A percentile compares a stretch with the other conserved stretches of the same genome.
Conservation (phyloP, 2,113 vertebrate species). For the Hydrochoerus hydrochaeris region DNA sequence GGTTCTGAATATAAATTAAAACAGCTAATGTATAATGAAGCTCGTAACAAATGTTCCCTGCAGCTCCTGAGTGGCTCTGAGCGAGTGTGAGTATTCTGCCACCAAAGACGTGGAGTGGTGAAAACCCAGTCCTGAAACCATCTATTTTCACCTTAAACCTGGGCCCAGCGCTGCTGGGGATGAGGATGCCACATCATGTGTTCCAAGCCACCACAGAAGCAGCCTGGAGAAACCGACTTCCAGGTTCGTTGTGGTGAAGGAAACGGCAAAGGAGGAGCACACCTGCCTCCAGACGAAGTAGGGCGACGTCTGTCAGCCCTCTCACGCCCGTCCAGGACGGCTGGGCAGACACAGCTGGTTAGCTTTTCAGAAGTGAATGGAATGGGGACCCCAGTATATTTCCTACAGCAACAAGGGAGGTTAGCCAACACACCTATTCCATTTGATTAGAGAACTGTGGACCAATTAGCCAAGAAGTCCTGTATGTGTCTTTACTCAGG, state of each 20-base stretch:
- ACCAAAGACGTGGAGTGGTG: not conserved
- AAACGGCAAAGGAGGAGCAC: not conserved
- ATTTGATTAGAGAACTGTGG: not conserved
- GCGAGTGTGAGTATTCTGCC: not conserved
- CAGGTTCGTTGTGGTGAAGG: not conserved
- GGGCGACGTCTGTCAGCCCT: not conserved
- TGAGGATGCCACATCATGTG: not conserved
- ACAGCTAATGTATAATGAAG: not conserved
- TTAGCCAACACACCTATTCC: not conserved
- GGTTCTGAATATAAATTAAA: not conserved
- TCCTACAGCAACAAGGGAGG: not conserved
- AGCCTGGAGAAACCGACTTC: not conserved
- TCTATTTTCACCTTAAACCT: not conserved
- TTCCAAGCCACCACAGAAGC: not conserved
- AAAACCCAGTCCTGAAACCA: not conserved
- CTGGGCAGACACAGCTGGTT: accelerated
- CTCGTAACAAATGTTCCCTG: not conserved
- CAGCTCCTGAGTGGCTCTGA: not conserved
- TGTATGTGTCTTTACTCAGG: not conserved
- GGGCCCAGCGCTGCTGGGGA: not conserved
- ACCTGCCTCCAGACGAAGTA: not conserved
- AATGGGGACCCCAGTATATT: not conserved
- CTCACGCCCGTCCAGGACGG: not conserved
- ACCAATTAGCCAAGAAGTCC: not conserved
- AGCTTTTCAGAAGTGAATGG: not conserved